Evolutionary conservation across 2,888 invertebrate genomes (phyloP).

Genomic region (Sylvicola cinctus): DNA sequence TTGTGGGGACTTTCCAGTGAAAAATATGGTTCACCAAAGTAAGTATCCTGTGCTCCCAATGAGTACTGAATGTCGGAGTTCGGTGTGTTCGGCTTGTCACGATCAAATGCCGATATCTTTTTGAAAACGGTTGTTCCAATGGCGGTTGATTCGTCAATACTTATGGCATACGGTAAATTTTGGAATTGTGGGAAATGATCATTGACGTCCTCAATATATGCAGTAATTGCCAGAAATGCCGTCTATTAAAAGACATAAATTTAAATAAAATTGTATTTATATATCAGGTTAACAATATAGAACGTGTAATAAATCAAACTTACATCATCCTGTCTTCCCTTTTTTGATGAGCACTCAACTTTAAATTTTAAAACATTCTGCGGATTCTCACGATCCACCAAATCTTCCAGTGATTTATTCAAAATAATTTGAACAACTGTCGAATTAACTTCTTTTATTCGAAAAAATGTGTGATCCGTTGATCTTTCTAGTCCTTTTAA

Average conservation of each 20-base stretch:
- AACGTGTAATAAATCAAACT: slow-evolving; percentile 3
- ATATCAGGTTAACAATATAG: too few relatives aligned
- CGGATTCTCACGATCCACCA: slow-evolving; percentile 62
- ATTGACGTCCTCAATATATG: slow-evolving; percentile 75
- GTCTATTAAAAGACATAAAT: slow-evolving; percentile 31
- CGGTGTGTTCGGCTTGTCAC: slow-evolving; percentile 72
- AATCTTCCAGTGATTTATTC: slow-evolving; percentile 53
- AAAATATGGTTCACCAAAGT: slow-evolving; percentile 30
- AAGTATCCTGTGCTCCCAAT: slow-evolving; percentile 36
- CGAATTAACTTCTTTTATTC: slow-evolving; percentile 43
- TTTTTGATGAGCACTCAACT: slow-evolving; percentile 36
- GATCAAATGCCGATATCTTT: slow-evolving; percentile 59
- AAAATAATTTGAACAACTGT: slow-evolving; percentile 57
- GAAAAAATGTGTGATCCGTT: slow-evolving; percentile 22
- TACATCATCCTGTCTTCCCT: slow-evolving; percentile 22
- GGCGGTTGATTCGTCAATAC: slow-evolving; percentile 63
- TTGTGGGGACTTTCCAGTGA: slow-evolving; percentile 60
- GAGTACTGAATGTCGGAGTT: slow-evolving; percentile 72
- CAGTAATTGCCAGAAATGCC: slow-evolving; percentile 64
- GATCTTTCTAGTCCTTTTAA: slow-evolving; percentile 18
- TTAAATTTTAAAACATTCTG: slow-evolving; percentile 68
- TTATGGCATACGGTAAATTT: slow-evolving; percentile 56
- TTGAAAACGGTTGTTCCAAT: slow-evolving; percentile 59
- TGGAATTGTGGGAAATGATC: slow-evolving; percentile 62
- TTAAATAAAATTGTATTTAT: neutral